Base-by-base conservation (phyloP, 1,140 invertebrate genomes). In the Melipona quadrifasciata region DNA sequence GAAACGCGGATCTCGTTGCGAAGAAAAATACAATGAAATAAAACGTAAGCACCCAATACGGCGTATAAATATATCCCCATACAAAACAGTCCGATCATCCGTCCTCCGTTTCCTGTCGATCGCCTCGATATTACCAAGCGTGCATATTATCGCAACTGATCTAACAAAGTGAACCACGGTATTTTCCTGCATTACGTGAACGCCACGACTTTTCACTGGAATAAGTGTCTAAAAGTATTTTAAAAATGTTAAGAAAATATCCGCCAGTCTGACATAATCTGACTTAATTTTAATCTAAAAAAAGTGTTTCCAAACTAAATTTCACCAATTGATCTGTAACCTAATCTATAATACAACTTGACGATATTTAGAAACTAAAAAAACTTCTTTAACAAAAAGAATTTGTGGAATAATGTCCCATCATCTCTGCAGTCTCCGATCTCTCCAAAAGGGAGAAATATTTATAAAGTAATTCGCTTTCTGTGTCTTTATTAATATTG, bases 61-160 rank as follows among this genome's bases (percentile, higher is more conserved):
- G 21, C 61, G 70, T 67, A 78, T 68, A 24, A 31, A 74, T 77
- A n/a, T n/a, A n/a, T 47, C 39, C 10, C 76, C 74, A 76, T 34
- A 47, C 24, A 55, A 51, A 87, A 79, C 67, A 58, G 53, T 17
- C n/a, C n/a, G 68, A 61, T 71, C 61, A 71, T 87, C 57, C 70
- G 68, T 78, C 71, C 80, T 64, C 55, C 19, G 71, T 57, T 64
- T 47, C 64, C 70, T 75, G 61, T 71, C 77, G 86, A 87, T 87
- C 75, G 80, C 80, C 24, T 77, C 81, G 86, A 87, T 87, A 87
- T 73, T 80, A 68, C 67, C 57, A 71, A 87, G 82, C 86, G 86
- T 88, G 87, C 55, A 73, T 58, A 58, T 87, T 85, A 88, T 88
- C 86, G 73, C 51, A 64, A 27, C 6, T 12, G 67, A 85, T 81